Base-by-base conservation (phyloP, 2,888 invertebrate genomes). In the Acrocyrtus sp. region DNA sequence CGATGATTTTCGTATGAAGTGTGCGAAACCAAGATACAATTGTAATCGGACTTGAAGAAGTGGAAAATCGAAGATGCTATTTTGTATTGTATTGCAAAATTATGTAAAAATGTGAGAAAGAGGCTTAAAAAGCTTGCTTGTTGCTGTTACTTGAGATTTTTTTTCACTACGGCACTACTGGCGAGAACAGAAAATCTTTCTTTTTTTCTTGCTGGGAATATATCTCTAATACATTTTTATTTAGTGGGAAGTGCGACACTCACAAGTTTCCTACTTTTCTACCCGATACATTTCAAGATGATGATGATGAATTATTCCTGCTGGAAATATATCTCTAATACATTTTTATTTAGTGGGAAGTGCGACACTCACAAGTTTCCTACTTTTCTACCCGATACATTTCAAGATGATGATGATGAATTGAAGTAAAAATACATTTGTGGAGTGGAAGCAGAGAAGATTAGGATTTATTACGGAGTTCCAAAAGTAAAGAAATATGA, bases 21-120 rank as follows among this genome's bases (percentile, higher is more conserved):
- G 65, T 56, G 56, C 47, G 54, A 65, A 65, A 65, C 65, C 65
- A 47, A 65, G 65, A 65, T 65, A 65, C 34, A 65, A 65, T 65
- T 65, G 65, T 65, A 61, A 24, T 50, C 6, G 34, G 34, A 12
- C 34, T 34, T n/a, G 34, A 12, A 12, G 34, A 34, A 34, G 34
- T 34, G 34, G 50, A n/a, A 45, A 45, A 45, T 17, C 19, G 51
- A 17, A 50, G 39, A 34, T 24, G 50, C 15, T 51, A 29, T n/a
- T 61, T 61, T 61, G 50, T 48, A 22, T 26, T 50, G 50, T 50
- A 50, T 50, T 22, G 51, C 17, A 41, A 51, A 17, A 62, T 62
- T 51, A 51, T 62, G 51, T 61, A 34, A 50, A 58, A 60, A 48
- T 22, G 15, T 2, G 12, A 34, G 12, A 12, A 34, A 34, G 12